These are phyloP conservation scores for Lepilemur septentrionalis DNA, from an alignment of 2,797 vertebrate genomes.

Conservation along the genomic window DNA sequence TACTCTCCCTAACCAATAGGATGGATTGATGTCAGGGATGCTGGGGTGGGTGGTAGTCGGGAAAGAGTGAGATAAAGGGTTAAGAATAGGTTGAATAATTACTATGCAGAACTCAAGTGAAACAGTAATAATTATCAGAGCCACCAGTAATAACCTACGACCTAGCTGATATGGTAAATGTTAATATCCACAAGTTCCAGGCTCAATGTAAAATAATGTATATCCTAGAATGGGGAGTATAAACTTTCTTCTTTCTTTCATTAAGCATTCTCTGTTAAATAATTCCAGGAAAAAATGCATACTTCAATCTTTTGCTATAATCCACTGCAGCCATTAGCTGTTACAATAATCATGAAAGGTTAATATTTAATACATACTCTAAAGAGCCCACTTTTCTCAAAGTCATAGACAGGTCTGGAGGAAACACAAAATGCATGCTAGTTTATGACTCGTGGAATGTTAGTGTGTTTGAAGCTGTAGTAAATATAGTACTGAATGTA, in stretches of 20 bases:
- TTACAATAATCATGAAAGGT: constrained; percentile 78
- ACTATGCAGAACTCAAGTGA: neutral
- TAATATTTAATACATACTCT: constrained; percentile 61
- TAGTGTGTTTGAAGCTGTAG: neutral
- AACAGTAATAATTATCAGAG: neutral
- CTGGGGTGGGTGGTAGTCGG: neutral
- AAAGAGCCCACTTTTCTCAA: neutral
- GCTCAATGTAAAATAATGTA: neutral
- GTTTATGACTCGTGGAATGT: neutral
- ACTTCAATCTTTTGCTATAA: constrained; percentile 83
- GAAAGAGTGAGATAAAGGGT: neutral
- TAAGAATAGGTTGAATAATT: neutral
- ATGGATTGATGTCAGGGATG: neutral
- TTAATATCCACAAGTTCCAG: neutral
- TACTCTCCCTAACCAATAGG: neutral
- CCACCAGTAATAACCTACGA: neutral
- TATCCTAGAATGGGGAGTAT: constrained; percentile 76
- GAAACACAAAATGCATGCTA: neutral
- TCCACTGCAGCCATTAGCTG: constrained; percentile 84
- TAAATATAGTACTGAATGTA: neutral
- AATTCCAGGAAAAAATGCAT: constrained; percentile 85
- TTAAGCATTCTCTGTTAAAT: constrained; percentile 83
- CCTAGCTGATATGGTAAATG: neutral
- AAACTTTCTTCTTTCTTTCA: constrained; percentile 83
- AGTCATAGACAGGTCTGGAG: neutral